phyloP scores from a whole-genome alignment of 2,113 vertebrate species.

The Probosciger aterrimus region DNA sequence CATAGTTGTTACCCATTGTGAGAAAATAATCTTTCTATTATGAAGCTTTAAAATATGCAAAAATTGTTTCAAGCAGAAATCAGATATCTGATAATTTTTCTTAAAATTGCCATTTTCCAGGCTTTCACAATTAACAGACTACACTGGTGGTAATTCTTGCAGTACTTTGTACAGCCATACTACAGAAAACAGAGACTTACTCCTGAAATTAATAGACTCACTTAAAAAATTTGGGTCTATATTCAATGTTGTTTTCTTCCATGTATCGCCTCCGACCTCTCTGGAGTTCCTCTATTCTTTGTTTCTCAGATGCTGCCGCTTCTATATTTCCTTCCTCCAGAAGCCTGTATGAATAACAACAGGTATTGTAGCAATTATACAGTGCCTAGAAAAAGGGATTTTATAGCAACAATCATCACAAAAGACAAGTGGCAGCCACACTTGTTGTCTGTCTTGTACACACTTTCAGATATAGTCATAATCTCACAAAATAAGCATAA shows the following conservation, averaged over 20 bases:
- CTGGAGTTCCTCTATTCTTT: constrained; percentile 95
- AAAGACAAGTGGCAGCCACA: neutral
- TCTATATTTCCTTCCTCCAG: constrained; percentile 95
- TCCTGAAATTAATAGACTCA: constrained; percentile 67
- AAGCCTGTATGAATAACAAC: constrained; percentile 69
- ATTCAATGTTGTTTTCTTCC: constrained; percentile 91
- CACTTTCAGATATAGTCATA: neutral
- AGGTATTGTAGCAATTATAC: neutral
- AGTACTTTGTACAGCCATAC: neutral
- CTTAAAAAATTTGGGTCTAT: constrained; percentile 95
- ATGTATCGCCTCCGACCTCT: constrained; percentile 86
- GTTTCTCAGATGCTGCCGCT: constrained; percentile 89
- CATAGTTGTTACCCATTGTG: neutral
- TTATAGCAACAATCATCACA: neutral
- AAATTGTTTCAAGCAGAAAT: neutral
- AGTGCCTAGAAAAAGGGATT: neutral
- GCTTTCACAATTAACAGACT: neutral
- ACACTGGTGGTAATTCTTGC: neutral
- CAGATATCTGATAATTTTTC: neutral
- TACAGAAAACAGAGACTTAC: neutral
- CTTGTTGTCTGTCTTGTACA: neutral
- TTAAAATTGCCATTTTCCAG: neutral
- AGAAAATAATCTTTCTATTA: neutral
- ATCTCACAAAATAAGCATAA: neutral
- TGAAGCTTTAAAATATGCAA: neutral